Evolutionary conservation across 1,140 invertebrate species (phyloP), one percentile per base, ranked within the genome.

Genomic region (Sarcophaga peregrina): DNA sequence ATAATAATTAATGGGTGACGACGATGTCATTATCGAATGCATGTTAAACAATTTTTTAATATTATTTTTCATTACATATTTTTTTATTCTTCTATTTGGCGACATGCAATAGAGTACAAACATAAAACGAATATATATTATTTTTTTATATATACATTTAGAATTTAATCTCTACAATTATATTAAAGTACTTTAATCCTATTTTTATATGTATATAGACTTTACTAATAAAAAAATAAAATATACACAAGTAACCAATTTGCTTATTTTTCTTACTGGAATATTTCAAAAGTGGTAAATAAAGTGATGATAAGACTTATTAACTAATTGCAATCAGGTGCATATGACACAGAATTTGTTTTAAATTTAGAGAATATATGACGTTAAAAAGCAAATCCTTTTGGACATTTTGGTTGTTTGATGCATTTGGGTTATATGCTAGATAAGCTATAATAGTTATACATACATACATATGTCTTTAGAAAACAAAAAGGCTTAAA

Each of bases 121-220:
- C n/a, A 68, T 68, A 47, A 47, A 76, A n/a, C 74, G 74, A 47
- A 76, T 50, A 76, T 76, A 17, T 46, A 46, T 10, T 20, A 47
- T 37, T 58, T 37, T n/a, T 80, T 48, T 58, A 58, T 81, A 81
- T 54, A 37, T 50, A 81, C 20, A 58, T 81, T 54, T 81, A 58
- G 8, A 37, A 81, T 81, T 54, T 54, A 52, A 54, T 52, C 37
- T 20, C 37, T 81, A 52, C 4, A 81, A 54, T 37, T 81, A 68
- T 17, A 68, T 68, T 20, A 68, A 68, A 68, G 62, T 68, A 68
- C 15, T 46, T 46, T 76, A 47, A 76, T 50, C 47, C 74, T 50
- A 46, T 46, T 47, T 76, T 76, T 76, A n/a, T 76, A 50, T 50
- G 74, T 47, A 47, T 45, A 47, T 46, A 45, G 17, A n/a, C 74